Evolutionary conservation across 2,797 vertebrate genomes (phyloP).

Genomic region (Microctenopoma stevenorrisi): DNA sequence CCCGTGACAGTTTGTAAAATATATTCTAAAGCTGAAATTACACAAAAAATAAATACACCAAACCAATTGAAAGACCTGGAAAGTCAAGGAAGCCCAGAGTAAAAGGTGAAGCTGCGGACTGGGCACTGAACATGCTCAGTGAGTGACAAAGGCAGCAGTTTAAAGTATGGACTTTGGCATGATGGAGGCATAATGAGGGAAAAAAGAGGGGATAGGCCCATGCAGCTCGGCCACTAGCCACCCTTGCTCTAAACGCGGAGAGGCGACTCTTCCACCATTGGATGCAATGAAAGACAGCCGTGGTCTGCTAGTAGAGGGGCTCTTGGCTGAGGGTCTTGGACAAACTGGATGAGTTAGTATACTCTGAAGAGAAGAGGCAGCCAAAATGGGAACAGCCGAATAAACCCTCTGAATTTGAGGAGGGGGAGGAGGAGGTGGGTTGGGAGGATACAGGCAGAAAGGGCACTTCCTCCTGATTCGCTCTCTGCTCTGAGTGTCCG

Average conservation of each 20-base stretch:
- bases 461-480: constrained; percentile 85
- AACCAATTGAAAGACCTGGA: constrained; percentile 27
- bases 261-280: constrained; percentile 68
- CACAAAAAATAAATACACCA: constrained; percentile 22
- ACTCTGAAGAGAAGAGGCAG: constrained; percentile 86
- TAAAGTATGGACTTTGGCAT: constrained; percentile 11
- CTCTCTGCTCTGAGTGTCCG: constrained; percentile 85
- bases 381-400: constrained; percentile 72
- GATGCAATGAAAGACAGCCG: constrained; percentile 59
- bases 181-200: constrained; percentile 55
- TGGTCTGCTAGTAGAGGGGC: constrained; percentile 50
- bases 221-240: constrained; percentile 78
- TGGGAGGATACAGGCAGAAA: constrained; percentile 63
- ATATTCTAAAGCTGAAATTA: constrained; percentile 10
- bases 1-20: constrained; percentile 26
- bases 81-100: constrained; percentile 24
- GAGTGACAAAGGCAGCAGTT: constrained; percentile 69
- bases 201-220: constrained; percentile 76
- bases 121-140: constrained; percentile 76
- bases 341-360: constrained; percentile 83
- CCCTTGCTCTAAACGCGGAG: constrained; percentile 79
- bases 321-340: constrained; percentile 67
- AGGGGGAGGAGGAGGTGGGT: constrained; percentile 75
- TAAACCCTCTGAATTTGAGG: constrained; percentile 63
- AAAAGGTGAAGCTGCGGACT: constrained; percentile 44